Evolutionary conservation across 2,113 vertebrate genomes (phyloP).

Genomic region (Rhabdomys dilectus): DNA sequence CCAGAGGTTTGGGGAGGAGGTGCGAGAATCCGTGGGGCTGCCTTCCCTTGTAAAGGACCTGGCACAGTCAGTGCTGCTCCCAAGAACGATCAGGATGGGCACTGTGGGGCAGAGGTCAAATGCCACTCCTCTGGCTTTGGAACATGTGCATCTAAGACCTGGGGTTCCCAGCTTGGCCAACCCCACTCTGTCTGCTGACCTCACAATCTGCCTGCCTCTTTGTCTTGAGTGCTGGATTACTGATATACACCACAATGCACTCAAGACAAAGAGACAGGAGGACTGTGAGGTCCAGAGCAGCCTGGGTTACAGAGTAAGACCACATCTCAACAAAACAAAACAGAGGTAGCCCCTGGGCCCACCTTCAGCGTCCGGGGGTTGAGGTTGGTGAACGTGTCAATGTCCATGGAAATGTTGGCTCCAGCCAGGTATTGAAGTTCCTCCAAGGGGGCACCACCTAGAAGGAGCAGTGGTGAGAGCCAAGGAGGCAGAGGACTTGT

Average conservation of each 20-base stretch:
- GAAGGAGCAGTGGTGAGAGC: neutral
- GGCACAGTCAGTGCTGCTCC: neutral
- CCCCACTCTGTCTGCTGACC: neutral
- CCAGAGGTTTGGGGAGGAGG: neutral
- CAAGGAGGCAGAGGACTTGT: neutral
- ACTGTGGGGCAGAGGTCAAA: neutral
- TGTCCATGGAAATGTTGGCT: constrained; percentile 78
- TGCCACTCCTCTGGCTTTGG: neutral
- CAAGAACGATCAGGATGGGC: fast-evolving
- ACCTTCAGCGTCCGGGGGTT: constrained; percentile 86
- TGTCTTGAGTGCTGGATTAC: too few relatives aligned
- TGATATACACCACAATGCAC: too few relatives aligned
- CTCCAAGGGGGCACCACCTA: constrained; percentile 84
- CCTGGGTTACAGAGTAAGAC: neutral
- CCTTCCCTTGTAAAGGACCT: neutral
- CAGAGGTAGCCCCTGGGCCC: neutral
- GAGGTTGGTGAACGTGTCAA: constrained; percentile 82
- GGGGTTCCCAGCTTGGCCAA: neutral
- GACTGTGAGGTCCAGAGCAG: neutral
- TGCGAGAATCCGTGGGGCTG: fast-evolving
- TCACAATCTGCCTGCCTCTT: too few relatives aligned
- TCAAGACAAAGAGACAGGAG: neutral
- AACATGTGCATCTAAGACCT: neutral
- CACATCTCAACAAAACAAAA: neutral
- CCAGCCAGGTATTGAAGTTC: constrained; percentile 82